Conservation (phyloP, 1,140 invertebrate genomes). For the Ylistrum balloti region DNA sequence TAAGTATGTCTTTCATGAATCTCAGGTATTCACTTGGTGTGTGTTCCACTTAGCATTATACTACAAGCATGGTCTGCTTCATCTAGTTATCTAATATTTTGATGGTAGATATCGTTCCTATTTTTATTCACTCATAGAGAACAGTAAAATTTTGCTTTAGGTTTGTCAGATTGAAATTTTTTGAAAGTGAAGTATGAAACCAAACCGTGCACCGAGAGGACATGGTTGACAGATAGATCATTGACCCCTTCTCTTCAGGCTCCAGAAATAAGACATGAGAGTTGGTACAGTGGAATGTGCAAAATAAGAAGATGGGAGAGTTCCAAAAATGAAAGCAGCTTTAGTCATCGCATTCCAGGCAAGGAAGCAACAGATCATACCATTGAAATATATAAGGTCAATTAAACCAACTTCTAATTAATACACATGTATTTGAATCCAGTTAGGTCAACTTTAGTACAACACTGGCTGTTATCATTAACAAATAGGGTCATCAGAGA, state of each 20-base stretch:
- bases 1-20: not conserved
- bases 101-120: too few species aligned
- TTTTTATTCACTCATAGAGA: too few species aligned
- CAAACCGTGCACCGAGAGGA: too few species aligned
- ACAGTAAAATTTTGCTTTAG: too few species aligned
- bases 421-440: too few species aligned
- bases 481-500: too few species aligned
- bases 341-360: not conserved
- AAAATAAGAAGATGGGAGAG: conserved; percentile 16
- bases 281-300: not conserved
- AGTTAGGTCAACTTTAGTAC: too few species aligned
- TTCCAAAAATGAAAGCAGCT: not conserved
- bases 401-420: too few species aligned
- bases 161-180: too few species aligned
- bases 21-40: not conserved
- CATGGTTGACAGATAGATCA: not conserved
- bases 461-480: too few species aligned
- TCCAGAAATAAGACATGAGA: not conserved
- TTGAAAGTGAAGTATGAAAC: too few species aligned
- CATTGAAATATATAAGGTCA: not conserved
- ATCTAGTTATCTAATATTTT: too few species aligned
- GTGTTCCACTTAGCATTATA: not conserved
- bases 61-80: not conserved
- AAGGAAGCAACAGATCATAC: not conserved
- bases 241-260: not conserved